A percentile compares a stretch with the other conserved stretches of the same genome.
Conservation (phyloP, 2,797 vertebrate genomes). For the Potorous gilbertii region DNA sequence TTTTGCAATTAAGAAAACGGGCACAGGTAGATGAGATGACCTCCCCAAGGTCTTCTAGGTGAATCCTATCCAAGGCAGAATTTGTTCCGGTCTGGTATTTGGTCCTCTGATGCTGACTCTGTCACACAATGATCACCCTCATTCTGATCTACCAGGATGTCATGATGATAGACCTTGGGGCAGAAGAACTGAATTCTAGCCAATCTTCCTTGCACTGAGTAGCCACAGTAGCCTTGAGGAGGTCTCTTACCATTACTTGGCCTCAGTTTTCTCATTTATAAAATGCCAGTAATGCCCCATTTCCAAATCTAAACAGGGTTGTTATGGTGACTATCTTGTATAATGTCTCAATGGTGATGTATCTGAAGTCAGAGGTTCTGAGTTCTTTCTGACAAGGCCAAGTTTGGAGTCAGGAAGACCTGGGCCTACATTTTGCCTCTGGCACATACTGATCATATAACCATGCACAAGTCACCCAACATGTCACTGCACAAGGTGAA, state of each 20-base stretch:
- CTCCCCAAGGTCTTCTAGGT: not conserved
- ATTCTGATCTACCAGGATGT: not conserved
- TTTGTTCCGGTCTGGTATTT: not conserved
- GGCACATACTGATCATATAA: no score
- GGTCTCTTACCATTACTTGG: not conserved
- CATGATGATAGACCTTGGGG: no score
- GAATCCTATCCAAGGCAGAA: not conserved
- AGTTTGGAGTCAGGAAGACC: no score
- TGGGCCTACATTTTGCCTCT: no score
- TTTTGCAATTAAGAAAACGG: not conserved
- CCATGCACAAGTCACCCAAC: no score
- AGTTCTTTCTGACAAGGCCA: no score
- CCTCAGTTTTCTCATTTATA: not conserved
- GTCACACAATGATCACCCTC: not conserved
- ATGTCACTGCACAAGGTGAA: no score
- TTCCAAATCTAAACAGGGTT: not conserved
- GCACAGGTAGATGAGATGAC: not conserved
- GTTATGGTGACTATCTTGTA: not conserved
- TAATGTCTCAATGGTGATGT: not conserved
- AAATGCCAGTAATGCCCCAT: not conserved
- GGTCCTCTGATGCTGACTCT: not conserved
- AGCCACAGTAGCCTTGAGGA: not conserved
- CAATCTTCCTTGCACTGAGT: not conserved
- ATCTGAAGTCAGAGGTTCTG: not conserved
- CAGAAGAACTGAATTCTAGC: no score